Evolutionary conservation across 2,797 vertebrate species (phyloP).

Genomic region (Taenioides sp.): DNA sequence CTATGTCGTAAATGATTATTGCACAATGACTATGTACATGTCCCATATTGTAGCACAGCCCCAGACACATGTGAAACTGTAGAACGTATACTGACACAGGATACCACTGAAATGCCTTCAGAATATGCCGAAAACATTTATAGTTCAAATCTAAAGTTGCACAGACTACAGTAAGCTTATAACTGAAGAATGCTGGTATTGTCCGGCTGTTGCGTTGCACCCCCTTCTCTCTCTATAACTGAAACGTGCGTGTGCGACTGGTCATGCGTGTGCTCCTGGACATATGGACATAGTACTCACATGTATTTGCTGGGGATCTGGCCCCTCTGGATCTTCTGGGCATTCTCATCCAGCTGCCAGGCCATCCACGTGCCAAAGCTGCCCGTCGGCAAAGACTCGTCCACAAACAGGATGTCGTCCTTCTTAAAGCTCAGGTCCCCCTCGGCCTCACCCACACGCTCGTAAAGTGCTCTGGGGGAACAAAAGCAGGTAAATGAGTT

Average conservation of each 20-base stretch:
- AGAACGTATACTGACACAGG: neutral
- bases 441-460: slow-evolving; percentile 87
- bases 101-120: neutral
- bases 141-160: neutral
- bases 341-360: slow-evolving; percentile 96
- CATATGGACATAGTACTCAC: slow-evolving; percentile 71
- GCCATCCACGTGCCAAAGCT: slow-evolving; percentile 96
- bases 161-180: neutral
- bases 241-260: slow-evolving; percentile 2
- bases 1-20: too few species aligned
- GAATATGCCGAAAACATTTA: neutral
- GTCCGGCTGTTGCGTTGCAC: slow-evolving; percentile 40
- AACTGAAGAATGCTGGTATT: slow-evolving; percentile 19
- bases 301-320: slow-evolving; percentile 98
- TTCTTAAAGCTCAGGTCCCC: slow-evolving; percentile 96
- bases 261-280: slow-evolving; percentile 4
- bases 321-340: slow-evolving; percentile 93
- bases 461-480: slow-evolving; percentile 89
- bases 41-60: too few species aligned
- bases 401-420: slow-evolving; percentile 96
- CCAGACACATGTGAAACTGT: neutral
- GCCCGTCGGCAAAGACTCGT: slow-evolving; percentile 93
- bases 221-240: slow-evolving; percentile 11
- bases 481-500: slow-evolving; percentile 42
- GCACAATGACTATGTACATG: neutral